A percentile compares a stretch with the other conserved stretches of the same genome.
Evolutionary conservation across 2,113 vertebrate species (phyloP).

Genomic region (Pholis gunnellus): DNA sequence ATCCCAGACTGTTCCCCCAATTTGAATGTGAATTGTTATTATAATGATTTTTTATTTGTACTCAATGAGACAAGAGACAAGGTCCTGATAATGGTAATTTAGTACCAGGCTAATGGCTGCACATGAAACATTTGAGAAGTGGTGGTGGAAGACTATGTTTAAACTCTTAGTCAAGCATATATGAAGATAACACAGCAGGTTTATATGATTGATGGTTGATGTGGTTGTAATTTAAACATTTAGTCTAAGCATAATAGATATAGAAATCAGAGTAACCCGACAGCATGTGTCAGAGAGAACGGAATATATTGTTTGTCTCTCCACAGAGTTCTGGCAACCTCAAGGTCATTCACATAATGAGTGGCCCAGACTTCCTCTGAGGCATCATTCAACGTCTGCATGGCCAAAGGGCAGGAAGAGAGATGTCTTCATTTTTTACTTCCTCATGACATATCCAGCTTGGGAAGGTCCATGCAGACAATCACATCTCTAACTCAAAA

Average conservation of each 20-base stretch:
- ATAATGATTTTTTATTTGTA: neutral
- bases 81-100: neutral
- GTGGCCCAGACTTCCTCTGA: conserved; percentile 51
- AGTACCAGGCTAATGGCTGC: neutral
- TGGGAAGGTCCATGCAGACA: conserved; percentile 23
- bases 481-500: neutral
- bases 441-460: conserved; percentile 39
- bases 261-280: neutral
- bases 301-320: conserved; percentile 41
- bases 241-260: neutral
- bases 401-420: conserved; percentile 49
- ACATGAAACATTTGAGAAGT: neutral
- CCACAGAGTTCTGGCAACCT: conserved; percentile 41
- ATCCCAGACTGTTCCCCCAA: neutral
- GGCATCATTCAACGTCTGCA: conserved; percentile 59
- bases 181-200: neutral
- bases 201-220: neutral
- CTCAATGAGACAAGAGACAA: neutral
- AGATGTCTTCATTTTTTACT: conserved; percentile 54
- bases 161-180: neutral
- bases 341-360: conserved; percentile 50
- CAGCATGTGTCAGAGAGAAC: conserved; percentile 10
- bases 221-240: neutral
- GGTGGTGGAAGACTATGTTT: neutral
- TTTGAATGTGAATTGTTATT: neutral